These are phyloP conservation scores for Morpho achilles DNA, from an alignment of 2,888 invertebrate species.

Conservation along the genomic window DNA sequence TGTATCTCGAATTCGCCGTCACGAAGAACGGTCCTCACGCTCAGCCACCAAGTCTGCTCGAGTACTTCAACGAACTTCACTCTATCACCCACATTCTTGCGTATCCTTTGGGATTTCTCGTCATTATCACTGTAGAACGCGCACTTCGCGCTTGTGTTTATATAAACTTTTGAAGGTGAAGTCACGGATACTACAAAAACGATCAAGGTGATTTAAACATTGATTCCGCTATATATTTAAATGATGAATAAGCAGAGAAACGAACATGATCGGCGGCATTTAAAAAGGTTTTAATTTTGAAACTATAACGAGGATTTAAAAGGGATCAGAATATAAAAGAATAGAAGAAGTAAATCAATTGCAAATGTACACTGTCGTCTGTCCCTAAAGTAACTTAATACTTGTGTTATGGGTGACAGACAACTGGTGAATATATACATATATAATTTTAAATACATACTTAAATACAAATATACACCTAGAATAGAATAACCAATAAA, in stretches of 20 bases:
- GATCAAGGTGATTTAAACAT: slow-evolving; percentile 40
- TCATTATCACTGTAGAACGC: slow-evolving; percentile 71
- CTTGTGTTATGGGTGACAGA: no score
- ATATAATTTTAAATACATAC: no score
- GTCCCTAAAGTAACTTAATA: no score
- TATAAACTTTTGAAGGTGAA: slow-evolving; percentile 77
- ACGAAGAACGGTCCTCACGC: slow-evolving; percentile 58
- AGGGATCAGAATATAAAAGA: not conserved
- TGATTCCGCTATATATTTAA: slow-evolving; percentile 19
- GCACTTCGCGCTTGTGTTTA: slow-evolving; percentile 63
- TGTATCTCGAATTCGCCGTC: slow-evolving; percentile 73
- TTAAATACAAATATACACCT: no score
- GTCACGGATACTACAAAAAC: slow-evolving; percentile 74
- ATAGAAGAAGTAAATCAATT: no score
- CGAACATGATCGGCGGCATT: slow-evolving; percentile 15
- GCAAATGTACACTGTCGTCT: no score
- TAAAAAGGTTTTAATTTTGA: slow-evolving; percentile 16
- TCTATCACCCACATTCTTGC: slow-evolving; percentile 36
- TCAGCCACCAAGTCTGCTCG: slow-evolving; percentile 61
- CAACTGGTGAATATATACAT: no score
- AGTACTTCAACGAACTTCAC: slow-evolving; percentile 55
- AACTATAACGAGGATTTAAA: slow-evolving; percentile 12
- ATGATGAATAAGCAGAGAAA: slow-evolving; percentile 15
- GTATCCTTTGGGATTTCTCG: slow-evolving; percentile 41
- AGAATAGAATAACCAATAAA: no score